A percentile compares a stretch with the other conserved stretches of the same genome.
Conservation (phyloP, 2,113 vertebrate genomes). For the Penelope pileata region DNA sequence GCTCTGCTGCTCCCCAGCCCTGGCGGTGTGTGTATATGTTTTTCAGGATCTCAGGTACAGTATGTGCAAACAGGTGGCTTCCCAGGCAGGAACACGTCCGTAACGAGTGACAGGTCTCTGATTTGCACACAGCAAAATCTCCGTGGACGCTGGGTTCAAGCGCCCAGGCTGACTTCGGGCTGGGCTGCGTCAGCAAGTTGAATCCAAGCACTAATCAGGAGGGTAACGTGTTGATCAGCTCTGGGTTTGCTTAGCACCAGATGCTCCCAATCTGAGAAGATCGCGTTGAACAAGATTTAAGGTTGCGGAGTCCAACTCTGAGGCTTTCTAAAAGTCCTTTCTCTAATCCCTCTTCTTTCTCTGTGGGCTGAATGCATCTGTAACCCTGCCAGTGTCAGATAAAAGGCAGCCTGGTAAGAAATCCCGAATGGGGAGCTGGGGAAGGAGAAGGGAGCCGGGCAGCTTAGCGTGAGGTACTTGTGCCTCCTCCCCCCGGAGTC, state of each 20-base stretch:
- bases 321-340: conserved; percentile 66
- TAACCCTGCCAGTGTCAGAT: conserved; percentile 72
- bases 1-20: conserved; percentile 20
- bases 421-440: conserved; percentile 42
- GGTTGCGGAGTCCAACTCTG: conserved; percentile 54
- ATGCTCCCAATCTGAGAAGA: conserved; percentile 68
- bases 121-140: conserved; percentile 48
- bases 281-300: conserved; percentile 61
- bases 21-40: neutral
- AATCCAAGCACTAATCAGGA: conserved; percentile 62
- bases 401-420: conserved; percentile 73
- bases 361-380: conserved; percentile 68
- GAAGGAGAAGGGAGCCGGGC: conserved; percentile 51
- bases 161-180: conserved; percentile 50
- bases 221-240: conserved; percentile 63
- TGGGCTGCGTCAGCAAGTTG: conserved; percentile 62
- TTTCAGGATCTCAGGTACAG: conserved; percentile 41
- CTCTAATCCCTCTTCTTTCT: conserved; percentile 67
- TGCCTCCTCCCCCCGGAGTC: conserved; percentile 53
- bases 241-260: conserved; percentile 64
- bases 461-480: conserved; percentile 41
- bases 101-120: conserved; percentile 52
- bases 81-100: conserved; percentile 32
- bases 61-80: conserved; percentile 56
- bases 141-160: neutral